Evolutionary conservation across 2,888 invertebrate species (phyloP), one percentile per base, ranked within the genome.

Genomic region (Muschampia plurimacula): DNA sequence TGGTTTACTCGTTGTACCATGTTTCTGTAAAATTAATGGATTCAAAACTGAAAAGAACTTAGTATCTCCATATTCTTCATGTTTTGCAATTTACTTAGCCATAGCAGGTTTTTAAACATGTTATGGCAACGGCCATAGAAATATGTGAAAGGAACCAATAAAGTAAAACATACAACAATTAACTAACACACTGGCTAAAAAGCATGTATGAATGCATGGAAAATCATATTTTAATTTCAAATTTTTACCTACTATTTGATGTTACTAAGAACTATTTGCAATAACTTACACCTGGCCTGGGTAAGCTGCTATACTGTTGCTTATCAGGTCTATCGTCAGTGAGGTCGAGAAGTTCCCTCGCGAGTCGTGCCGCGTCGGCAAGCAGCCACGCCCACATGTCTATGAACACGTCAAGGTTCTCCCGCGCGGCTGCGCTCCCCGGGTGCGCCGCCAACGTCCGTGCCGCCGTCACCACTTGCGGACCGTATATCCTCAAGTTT

Each of bases 311-410:
- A 89, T 99, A 99, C 79, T 92, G 93, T 76, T 93, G 94, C 77
- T 93, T 94, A 80, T 93, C 93, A 15, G 91, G 90, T 71, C 90
- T 84, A 64, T 93, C 93, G 89, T 97, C 95, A 84, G 97, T 96
- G 78, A 97, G 93, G 92, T 98, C 96, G 84, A 98, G 96, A 67
- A 99, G 97, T 86, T 99, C 98, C 86, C 98, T 97, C 52, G 98
- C 98, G 75, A 99, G 96, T 36, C 97, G 95, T 69, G 97, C 97
- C n/a, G 99, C 97, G 88, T 99, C 99, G 32, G 97, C 97, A 81
- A 98, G 97, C 75, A 99, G 95, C 95, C 98, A 97, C 84, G 98
- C 98, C 97, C 99, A 99, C 97, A 98, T 98, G 84, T 98, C 98
- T 44, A 97, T 96, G 87, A 98, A 98, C 78, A 98, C 98, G 93